Evolutionary conservation across 2,113 vertebrate species (phyloP).

Genomic region (Nerophis lumbriciformis): DNA sequence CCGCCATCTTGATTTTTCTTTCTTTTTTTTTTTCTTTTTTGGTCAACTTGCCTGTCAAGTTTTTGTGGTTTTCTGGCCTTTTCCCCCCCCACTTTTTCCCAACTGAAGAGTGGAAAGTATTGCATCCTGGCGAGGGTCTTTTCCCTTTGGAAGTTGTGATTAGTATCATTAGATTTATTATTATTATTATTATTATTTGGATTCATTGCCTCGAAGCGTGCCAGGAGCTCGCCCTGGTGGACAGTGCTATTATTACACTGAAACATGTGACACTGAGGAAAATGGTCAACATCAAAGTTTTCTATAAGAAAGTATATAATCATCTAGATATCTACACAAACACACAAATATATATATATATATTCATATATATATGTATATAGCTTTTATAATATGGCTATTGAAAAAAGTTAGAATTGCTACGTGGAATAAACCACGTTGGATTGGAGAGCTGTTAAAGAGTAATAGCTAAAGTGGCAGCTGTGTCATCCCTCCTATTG

Average conservation of each 20-base stretch:
- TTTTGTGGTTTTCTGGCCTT: constrained; percentile 52
- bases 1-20: constrained; percentile 30
- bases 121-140: constrained; percentile 62
- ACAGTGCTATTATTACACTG: constrained; percentile 45
- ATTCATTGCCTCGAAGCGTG: constrained; percentile 40
- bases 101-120: constrained; percentile 66
- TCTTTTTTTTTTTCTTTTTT: constrained; percentile 53
- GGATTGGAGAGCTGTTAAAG: constrained; percentile 73
- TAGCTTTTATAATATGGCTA: constrained; percentile 78
- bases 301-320: constrained; percentile 83
- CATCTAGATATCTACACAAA: constrained; percentile 79
- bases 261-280: constrained; percentile 70
- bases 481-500: constrained; percentile 37
- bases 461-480: constrained; percentile 61
- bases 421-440: constrained; percentile 71
- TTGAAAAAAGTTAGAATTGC: constrained; percentile 70
- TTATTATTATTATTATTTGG: constrained; percentile 46
- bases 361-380: constrained; percentile 75
- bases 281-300: constrained; percentile 76
- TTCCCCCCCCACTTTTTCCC: constrained; percentile 39
- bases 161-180: constrained; percentile 18
- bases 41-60: constrained; percentile 64
- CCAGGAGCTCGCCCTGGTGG: constrained; percentile 53
- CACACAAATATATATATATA: constrained; percentile 66
- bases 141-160: constrained; percentile 65